A percentile compares a stretch with the other conserved stretches of the same genome.
Conservation (phyloP, 2,113 vertebrate genomes). For the Alexandromys fortis region DNA sequence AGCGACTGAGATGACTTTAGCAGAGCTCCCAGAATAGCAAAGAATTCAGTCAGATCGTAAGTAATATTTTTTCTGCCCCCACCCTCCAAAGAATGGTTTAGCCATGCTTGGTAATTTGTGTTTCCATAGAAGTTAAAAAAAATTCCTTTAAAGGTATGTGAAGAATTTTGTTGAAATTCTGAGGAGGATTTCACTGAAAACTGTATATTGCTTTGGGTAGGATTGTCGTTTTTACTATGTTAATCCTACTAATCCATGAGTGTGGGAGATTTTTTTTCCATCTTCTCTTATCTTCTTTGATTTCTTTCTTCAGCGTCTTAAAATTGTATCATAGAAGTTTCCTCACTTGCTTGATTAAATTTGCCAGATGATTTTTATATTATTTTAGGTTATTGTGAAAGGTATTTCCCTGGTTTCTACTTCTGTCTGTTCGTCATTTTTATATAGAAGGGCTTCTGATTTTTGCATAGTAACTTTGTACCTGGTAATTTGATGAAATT, state of each 20-base stretch:
- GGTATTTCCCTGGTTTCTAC: background rate
- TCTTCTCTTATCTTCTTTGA: no score
- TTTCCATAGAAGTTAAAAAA: background rate
- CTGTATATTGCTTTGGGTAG: background rate
- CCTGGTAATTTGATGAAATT: background rate
- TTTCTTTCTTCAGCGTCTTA: background rate
- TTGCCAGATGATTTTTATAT: background rate
- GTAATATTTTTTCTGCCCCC: background rate
- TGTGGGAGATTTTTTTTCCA: background rate
- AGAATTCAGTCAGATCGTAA: background rate
- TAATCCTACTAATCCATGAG: background rate
- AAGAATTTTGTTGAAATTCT: background rate
- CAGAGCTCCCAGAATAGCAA: background rate
- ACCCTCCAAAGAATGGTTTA: background rate
- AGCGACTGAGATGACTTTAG: background rate
- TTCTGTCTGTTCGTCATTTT: background rate
- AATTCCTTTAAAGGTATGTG: background rate
- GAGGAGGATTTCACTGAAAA: background rate
- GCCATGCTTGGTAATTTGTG: background rate
- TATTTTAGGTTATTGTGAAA: background rate
- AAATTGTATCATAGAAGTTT: background rate
- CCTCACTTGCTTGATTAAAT: background rate
- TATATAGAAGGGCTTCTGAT: background rate
- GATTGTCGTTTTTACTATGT: background rate
- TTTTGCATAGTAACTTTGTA: background rate